Percentiles rank a stretch among this genome's conserved stretches.
phyloP scores from a whole-genome alignment of 1,140 invertebrate species.

The Meteorus sp. region DNA sequence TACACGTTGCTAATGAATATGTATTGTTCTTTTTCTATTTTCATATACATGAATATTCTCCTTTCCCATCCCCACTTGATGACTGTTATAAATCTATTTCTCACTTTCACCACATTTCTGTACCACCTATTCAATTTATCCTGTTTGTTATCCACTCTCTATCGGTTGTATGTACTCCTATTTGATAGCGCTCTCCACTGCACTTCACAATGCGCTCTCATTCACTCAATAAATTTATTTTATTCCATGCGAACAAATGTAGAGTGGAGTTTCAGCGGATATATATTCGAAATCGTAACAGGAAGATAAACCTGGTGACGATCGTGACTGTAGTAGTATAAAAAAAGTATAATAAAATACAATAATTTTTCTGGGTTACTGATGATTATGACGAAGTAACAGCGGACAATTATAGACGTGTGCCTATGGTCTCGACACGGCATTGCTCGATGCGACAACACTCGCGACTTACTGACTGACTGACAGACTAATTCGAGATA shows the following conservation, averaged over 20 bases:
- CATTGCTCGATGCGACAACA: slow-evolving; percentile 29
- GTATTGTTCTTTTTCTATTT: too few species aligned
- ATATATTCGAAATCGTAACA: too few species aligned
- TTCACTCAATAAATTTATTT: too few species aligned
- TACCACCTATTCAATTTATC: background rate
- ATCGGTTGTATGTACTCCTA: background rate
- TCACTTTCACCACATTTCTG: slow-evolving; percentile 10
- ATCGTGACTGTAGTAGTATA: too few species aligned
- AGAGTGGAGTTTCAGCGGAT: too few species aligned
- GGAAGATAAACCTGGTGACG: too few species aligned
- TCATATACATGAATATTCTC: too few species aligned
- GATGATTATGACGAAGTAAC: too few species aligned
- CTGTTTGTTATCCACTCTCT: background rate
- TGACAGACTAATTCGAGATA: slow-evolving; percentile 53
- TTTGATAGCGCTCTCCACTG: background rate
- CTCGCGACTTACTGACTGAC: slow-evolving; percentile 34
- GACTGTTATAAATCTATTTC: background rate
- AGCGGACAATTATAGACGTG: background rate
- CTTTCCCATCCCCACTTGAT: background rate
- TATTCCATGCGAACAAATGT: too few species aligned
- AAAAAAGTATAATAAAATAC: too few species aligned
- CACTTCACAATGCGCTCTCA: background rate
- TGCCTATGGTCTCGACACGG: slow-evolving; percentile 30
- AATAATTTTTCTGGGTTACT: too few species aligned
- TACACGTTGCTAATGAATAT: too few species aligned